phyloP scores from a whole-genome alignment of 2,888 invertebrate genomes.

The Caenorhabditis doughertyi region DNA sequence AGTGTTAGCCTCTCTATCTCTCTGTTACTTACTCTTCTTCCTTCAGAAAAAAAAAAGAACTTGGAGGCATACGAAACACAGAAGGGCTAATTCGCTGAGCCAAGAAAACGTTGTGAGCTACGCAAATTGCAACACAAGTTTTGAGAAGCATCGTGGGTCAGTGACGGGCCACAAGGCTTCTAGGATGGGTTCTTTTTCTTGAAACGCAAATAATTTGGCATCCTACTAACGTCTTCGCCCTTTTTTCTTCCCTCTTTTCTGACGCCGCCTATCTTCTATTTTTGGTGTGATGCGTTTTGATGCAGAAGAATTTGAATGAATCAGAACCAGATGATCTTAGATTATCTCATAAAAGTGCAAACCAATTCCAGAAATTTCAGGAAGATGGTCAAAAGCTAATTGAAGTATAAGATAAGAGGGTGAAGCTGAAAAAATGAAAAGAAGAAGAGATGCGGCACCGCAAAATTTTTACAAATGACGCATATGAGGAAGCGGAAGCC shows the following conservation, averaged over 20 bases:
- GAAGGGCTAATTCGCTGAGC: slow-evolving; percentile 53
- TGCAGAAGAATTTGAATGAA: neutral
- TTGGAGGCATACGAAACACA: slow-evolving; percentile 36
- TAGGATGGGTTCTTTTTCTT: slow-evolving; percentile 43
- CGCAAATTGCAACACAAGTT: slow-evolving; percentile 56
- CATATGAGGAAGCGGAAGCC: slow-evolving; percentile 52
- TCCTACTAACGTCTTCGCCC: slow-evolving; percentile 36
- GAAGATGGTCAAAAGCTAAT: neutral
- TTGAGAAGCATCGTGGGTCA: slow-evolving; percentile 39
- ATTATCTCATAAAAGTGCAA: neutral
- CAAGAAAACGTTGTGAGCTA: slow-evolving; percentile 35
- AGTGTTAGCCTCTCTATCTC: slow-evolving; percentile 40
- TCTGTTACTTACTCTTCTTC: neutral
- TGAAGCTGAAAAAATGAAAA: neutral
- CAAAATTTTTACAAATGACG: slow-evolving; percentile 46
- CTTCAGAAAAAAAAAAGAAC: neutral
- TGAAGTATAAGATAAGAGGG: neutral
- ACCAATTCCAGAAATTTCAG: neutral
- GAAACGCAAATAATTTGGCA: slow-evolving; percentile 53
- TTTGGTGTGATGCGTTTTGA: slow-evolving; percentile 25
- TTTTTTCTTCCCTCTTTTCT: slow-evolving; percentile 21
- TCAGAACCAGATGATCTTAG: neutral
- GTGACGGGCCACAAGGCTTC: slow-evolving; percentile 12
- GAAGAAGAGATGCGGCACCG: slow-evolving; percentile 8
- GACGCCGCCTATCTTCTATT: slow-evolving; percentile 25